Evolutionary conservation across 2,888 invertebrate species (phyloP), one percentile per base, ranked within the genome.

Genomic region (Andricus curvator): DNA sequence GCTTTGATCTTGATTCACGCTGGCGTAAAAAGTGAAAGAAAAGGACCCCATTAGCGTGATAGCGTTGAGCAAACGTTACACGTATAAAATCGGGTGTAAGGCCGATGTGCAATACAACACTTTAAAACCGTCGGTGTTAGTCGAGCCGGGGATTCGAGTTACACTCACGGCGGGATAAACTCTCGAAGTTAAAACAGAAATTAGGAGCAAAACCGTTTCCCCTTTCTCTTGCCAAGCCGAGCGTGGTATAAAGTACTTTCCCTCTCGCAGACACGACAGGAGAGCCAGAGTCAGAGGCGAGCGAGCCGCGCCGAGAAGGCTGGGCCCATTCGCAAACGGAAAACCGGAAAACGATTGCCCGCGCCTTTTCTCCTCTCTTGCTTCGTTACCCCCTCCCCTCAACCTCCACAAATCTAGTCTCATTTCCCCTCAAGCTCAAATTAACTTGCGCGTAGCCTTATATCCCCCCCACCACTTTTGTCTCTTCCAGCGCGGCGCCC

Each of bases 141-240:
- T 81, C 84, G 83, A 83, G 83, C 78, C 83, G 77, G 79, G 83
- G 83, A 82, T 82, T 84, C 81, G 84, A 85, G 85, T 84, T 84
- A 83, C 83, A 84, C 78, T 82, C 82, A 81, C 83, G 79, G 79
- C 81, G 85, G 84, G 84, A 86, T 88, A 88, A 88, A 88, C 88
- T 88, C 86, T 83, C 85, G 85, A 88, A 90, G 89, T 89, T 89
- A 89, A 91, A 89, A 86, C 92, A 91, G 92, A 92, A 92, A 92
- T 92, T 92, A 91, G 92, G 92, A 92, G 91, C 91, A 91, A 89
- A 89, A 91, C 89, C 91, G 89, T 92, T 92, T 92, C 92, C 92
- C 92, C 92, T 92, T 92, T 92, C 92, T 92, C 92, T 92, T 92
- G 90, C 92, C 90, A 92, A 92, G 91, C 92, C 88, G 92, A 92